Evolutionary conservation across 1,140 invertebrate genomes (phyloP).

Genomic region (Drosophila ohnishii): DNA sequence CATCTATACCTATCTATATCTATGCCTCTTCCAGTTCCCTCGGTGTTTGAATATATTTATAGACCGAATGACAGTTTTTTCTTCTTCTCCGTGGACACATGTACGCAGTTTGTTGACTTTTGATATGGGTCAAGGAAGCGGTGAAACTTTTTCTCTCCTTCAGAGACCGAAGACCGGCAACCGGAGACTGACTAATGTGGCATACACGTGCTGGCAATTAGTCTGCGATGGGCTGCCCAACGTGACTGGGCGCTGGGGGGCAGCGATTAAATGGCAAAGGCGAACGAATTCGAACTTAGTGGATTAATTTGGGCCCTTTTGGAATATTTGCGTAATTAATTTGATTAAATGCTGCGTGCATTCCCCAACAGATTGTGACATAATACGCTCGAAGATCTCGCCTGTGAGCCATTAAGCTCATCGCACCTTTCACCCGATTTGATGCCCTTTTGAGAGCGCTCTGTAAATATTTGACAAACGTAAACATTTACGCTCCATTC

Average conservation of each 20-base stretch:
- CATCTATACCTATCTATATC: conserved; percentile 16
- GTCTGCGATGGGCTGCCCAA: conserved; percentile 23
- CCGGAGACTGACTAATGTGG: conserved; percentile 39
- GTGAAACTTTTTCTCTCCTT: conserved; percentile 19
- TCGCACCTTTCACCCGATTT: conserved; percentile 23
- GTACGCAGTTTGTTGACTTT: conserved; percentile 52
- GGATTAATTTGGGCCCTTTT: conserved; percentile 24
- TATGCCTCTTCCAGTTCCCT: not conserved
- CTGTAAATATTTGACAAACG: conserved; percentile 48
- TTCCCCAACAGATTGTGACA: conserved; percentile 5
- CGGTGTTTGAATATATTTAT: conserved; percentile 37
- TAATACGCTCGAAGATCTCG: conserved; percentile 33
- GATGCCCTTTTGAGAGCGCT: conserved; percentile 21
- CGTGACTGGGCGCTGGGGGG: conserved; percentile 20
- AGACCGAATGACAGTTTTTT: conserved; percentile 44
- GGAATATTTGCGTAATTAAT: conserved; percentile 22
- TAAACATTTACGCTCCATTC: conserved; percentile 55
- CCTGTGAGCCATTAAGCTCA: conserved; percentile 39
- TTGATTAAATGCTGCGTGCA: conserved; percentile 22
- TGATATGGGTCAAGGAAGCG: conserved; percentile 46
- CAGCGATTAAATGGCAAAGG: conserved; percentile 32
- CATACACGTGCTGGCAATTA: conserved; percentile 55
- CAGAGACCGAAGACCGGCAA: not conserved
- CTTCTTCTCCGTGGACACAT: conserved; percentile 27
- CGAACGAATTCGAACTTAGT: conserved; percentile 37